Evolutionary conservation across 1,140 invertebrate genomes (phyloP).

Genomic region (Laupala kohalensis): DNA sequence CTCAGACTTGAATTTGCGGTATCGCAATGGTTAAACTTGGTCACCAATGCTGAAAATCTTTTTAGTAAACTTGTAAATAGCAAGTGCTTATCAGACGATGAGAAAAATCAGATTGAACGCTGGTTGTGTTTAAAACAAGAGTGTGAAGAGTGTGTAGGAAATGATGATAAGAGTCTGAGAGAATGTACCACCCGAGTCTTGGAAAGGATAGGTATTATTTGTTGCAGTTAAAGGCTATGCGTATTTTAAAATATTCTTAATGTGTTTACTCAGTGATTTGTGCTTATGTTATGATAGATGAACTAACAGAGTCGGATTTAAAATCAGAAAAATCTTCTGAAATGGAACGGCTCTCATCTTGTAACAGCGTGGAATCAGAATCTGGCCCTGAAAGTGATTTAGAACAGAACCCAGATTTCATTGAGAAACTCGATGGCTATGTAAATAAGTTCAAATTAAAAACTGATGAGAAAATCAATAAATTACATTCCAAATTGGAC

Average conservation of each 20-base stretch:
- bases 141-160: conserved; percentile 66
- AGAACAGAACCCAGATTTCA: conserved; percentile 48
- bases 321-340: conserved; percentile 28
- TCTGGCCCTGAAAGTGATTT: conserved; percentile 49
- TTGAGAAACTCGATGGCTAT: conserved; percentile 51
- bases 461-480: conserved; percentile 37
- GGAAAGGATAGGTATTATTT: conserved; percentile 33
- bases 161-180: conserved; percentile 32
- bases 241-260: neutral
- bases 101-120: conserved; percentile 66
- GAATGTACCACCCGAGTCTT: conserved; percentile 40
- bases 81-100: conserved; percentile 46
- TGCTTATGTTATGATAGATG: conserved; percentile 27
- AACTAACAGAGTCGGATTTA: conserved; percentile 39
- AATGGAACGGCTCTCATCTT: conserved; percentile 22
- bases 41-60: conserved; percentile 68
- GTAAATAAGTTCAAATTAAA: conserved; percentile 55
- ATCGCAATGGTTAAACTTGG: conserved; percentile 64
- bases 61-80: conserved; percentile 50
- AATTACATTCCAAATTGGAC: neutral
- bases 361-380: conserved; percentile 19
- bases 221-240: neutral
- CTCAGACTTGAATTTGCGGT: conserved; percentile 57
- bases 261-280: neutral
- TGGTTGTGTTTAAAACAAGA: conserved; percentile 75